Evolutionary conservation across 2,888 invertebrate species (phyloP).

Genomic region (Lasiommata megera): DNA sequence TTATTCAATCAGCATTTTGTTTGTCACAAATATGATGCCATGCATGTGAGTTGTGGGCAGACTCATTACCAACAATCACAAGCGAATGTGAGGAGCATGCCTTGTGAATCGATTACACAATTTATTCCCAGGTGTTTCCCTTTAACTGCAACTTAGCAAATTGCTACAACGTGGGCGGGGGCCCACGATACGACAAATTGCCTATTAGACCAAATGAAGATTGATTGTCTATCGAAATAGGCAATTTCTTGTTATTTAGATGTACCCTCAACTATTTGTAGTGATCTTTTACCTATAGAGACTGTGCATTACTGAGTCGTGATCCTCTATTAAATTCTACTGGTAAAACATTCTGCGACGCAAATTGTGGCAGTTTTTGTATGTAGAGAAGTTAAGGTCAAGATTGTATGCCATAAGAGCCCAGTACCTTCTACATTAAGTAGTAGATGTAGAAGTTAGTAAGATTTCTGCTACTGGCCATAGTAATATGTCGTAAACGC

Average conservation of each 20-base stretch:
- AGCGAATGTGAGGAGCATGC: neutral
- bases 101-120: conserved; percentile 15
- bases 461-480: too few species aligned
- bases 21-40: neutral
- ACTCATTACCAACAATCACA: conserved; percentile 3
- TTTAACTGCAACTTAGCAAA: conserved; percentile 17
- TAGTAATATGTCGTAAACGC: too few species aligned
- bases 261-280: neutral
- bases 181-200: conserved; percentile 11
- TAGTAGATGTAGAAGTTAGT: too few species aligned
- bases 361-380: too few species aligned
- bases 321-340: too few species aligned
- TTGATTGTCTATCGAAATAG: conserved; percentile 21
- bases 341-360: too few species aligned
- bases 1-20: neutral
- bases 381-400: too few species aligned
- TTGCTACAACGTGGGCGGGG: conserved; percentile 19
- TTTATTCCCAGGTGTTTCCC: conserved; percentile 12
- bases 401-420: too few species aligned
- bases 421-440: too few species aligned
- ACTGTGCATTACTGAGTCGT: too few species aligned
- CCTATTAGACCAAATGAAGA: conserved; percentile 29
- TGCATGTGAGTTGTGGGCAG: neutral
- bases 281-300: too few species aligned
- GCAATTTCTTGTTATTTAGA: conserved; percentile 17